Conservation (phyloP, 2,888 invertebrate genomes). For the Agrochola lota region DNA sequence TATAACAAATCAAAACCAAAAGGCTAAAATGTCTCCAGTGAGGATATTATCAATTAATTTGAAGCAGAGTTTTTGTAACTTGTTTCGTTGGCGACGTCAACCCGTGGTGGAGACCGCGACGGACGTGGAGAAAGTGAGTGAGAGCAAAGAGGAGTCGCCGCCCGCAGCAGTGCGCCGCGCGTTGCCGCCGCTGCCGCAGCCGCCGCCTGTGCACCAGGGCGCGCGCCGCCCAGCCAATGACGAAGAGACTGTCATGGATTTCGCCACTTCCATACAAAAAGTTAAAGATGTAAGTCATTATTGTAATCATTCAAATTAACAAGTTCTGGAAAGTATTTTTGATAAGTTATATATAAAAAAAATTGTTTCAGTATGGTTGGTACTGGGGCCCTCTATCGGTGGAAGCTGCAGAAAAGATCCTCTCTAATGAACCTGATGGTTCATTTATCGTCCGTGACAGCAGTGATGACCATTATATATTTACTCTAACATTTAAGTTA, state of each 20-base stretch:
- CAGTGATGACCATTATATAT: conserved; percentile 98
- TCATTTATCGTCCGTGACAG: conserved; percentile 98
- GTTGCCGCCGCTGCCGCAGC: conserved; percentile 85
- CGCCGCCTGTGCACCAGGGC: conserved; percentile 75
- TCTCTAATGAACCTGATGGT: conserved; percentile 97
- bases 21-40: conserved; percentile 92
- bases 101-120: conserved; percentile 73
- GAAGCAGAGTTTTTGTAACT: conserved; percentile 96
- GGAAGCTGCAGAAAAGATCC: conserved; percentile 97
- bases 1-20: conserved; percentile 73
- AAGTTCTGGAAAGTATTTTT: background rate
- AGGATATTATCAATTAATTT: conserved; percentile 93
- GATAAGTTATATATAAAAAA: background rate
- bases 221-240: conserved; percentile 76
- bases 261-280: conserved; percentile 97
- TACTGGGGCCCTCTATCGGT: conserved; percentile 98
- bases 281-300: conserved; percentile 96
- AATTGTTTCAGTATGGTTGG: conserved; percentile 95
- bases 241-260: conserved; percentile 93
- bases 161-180: conserved; percentile 86
- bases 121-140: conserved; percentile 77
- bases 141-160: conserved; percentile 76
- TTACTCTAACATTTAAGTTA: conserved; percentile 97
- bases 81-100: conserved; percentile 92
- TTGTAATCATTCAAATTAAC: background rate